Evolutionary conservation across 2,888 invertebrate species (phyloP).

Genomic region (Sarcophaga subvicina): DNA sequence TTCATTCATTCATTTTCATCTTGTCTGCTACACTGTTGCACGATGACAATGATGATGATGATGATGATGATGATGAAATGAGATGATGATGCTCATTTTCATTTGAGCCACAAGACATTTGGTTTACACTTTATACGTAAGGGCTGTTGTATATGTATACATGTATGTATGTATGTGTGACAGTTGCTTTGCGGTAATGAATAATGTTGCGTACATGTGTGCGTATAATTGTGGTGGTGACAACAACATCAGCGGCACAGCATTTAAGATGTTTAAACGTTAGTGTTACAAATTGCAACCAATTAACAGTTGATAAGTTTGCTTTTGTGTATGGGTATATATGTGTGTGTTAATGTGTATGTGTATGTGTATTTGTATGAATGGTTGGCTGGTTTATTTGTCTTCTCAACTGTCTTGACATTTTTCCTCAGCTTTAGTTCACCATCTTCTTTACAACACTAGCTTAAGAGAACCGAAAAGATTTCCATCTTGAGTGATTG

Average conservation of each 20-base stretch:
- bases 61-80: slow-evolving; percentile 31
- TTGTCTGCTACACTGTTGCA: slow-evolving; percentile 60
- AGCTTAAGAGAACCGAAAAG: slow-evolving; percentile 28
- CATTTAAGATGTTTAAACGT: slow-evolving; percentile 73
- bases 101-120: slow-evolving; percentile 71
- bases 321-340: slow-evolving; percentile 65
- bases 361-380: slow-evolving; percentile 6
- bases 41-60: slow-evolving; percentile 10
- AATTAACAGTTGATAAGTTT: slow-evolving; percentile 79
- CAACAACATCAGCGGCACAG: slow-evolving; percentile 57
- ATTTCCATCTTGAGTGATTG: slow-evolving; percentile 64
- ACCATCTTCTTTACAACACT: slow-evolving; percentile 1
- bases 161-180: slow-evolving; percentile 45
- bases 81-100: slow-evolving; percentile 54
- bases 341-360: slow-evolving; percentile 20
- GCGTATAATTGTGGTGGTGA: slow-evolving; percentile 40
- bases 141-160: slow-evolving; percentile 6
- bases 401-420: background rate
- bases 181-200: slow-evolving; percentile 52
- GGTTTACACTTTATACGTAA: slow-evolving; percentile 65
- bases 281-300: slow-evolving; percentile 77
- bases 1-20: slow-evolving; percentile 29
- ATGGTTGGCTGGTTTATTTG: slow-evolving; percentile 1
- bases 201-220: background rate
- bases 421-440: background rate